Percentiles rank a stretch among this genome's conserved stretches.
Conservation (phyloP, 2,888 invertebrate species). For the Hirudinaria manillensis region DNA sequence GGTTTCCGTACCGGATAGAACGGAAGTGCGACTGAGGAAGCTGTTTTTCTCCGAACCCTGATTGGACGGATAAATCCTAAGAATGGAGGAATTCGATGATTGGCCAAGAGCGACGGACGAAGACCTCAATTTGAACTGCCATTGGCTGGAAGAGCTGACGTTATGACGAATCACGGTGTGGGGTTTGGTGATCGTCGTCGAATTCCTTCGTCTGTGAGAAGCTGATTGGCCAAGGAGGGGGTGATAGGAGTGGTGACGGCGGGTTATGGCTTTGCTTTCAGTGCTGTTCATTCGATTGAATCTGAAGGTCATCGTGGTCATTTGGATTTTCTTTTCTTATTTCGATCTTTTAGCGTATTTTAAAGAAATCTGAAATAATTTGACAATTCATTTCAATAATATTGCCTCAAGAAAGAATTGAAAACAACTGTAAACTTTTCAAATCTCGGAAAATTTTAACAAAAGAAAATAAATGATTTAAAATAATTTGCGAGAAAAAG, state of each 20-base stretch:
- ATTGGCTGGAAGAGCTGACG: conserved; percentile 10
- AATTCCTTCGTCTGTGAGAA: neutral
- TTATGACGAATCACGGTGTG: conserved; percentile 13
- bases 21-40: neutral
- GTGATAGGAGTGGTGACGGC: neutral
- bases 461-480: neutral
- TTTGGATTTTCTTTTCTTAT: neutral
- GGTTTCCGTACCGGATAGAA: conserved; percentile 6
- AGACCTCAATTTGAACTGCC: conserved; percentile 3
- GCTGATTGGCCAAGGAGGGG: conserved; percentile 14
- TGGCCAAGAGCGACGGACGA: neutral
- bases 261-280: neutral
- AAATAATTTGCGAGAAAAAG: neutral
- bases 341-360: no score
- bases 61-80: conserved; percentile 16
- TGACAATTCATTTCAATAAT: no score
- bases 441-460: neutral
- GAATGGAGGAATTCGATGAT: neutral
- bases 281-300: neutral
- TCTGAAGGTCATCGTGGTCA: neutral
- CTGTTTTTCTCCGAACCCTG: neutral
- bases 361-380: no score
- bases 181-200: neutral
- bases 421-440: no score
- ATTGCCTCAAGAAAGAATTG: no score